These are phyloP conservation scores for Clarias gariepinus DNA, from an alignment of 2,113 vertebrate species.

Conservation along the genomic window DNA sequence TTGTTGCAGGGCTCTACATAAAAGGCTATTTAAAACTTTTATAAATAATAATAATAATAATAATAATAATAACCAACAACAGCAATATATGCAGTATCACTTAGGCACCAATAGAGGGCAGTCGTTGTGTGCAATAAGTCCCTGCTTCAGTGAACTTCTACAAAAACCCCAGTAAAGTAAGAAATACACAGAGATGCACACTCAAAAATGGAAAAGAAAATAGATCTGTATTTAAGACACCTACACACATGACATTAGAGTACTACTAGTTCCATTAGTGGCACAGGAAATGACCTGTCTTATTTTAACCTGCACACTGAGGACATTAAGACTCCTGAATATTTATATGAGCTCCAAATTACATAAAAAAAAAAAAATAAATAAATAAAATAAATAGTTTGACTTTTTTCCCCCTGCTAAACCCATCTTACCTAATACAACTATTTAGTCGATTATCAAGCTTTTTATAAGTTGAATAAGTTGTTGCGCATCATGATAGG, in stretches of 20 bases:
- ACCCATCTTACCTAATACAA: not conserved
- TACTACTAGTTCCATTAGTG: not conserved
- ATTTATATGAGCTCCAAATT: not conserved
- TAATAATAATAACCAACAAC: constrained; percentile 5
- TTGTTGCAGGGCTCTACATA: not conserved
- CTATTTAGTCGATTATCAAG: not conserved
- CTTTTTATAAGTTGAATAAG: not conserved
- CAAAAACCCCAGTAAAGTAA: not conserved
- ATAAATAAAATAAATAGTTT: not conserved
- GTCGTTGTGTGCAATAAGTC: not conserved
- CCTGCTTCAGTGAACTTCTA: not conserved
- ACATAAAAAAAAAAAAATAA: not conserved
- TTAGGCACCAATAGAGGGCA: constrained; percentile 22
- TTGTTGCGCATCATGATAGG: not conserved
- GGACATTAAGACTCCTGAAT: not conserved
- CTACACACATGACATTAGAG: not conserved
- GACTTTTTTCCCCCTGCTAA: not conserved
- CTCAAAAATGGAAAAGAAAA: not conserved
- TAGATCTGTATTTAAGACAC: not conserved
- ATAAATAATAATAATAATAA: constrained; percentile 17
- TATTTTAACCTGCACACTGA: constrained; percentile 5
- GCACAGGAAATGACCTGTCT: not conserved
- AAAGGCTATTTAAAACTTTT: too few species aligned
- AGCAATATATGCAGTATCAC: not conserved
- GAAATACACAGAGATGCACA: not conserved